A percentile compares a stretch with the other conserved stretches of the same genome.
phyloP scores from a whole-genome alignment of 2,113 vertebrate species.

The Tringa solitaria region DNA sequence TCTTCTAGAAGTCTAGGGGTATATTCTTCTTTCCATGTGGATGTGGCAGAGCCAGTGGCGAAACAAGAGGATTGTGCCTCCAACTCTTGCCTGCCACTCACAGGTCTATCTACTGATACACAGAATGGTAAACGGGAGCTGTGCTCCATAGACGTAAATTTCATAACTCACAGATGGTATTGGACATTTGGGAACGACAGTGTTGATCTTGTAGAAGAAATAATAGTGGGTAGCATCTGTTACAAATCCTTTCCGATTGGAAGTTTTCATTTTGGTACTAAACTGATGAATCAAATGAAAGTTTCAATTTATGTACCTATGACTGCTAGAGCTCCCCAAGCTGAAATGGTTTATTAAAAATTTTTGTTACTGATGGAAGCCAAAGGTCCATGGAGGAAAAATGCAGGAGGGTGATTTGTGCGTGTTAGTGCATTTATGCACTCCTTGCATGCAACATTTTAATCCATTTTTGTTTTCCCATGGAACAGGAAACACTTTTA shows the following conservation, averaged over 20 bases:
- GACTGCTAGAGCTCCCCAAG: background rate
- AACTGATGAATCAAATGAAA: background rate
- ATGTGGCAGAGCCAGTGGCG: background rate
- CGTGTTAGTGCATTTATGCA: background rate
- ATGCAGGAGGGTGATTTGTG: background rate
- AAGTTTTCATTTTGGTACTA: background rate
- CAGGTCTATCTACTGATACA: background rate
- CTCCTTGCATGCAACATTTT: background rate
- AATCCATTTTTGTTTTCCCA: background rate
- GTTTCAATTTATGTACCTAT: background rate
- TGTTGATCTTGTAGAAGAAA: background rate
- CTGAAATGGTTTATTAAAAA: background rate
- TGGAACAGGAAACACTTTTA: background rate
- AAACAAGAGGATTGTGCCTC: background rate
- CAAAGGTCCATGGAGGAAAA: background rate
- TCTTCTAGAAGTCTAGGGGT: background rate
- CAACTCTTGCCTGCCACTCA: background rate
- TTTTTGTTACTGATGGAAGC: background rate
- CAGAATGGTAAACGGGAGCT: background rate
- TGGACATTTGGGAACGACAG: background rate
- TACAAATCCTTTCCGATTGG: background rate
- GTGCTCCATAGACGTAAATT: background rate
- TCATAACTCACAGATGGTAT: background rate
- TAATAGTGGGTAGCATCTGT: background rate
- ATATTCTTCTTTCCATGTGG: background rate